These are phyloP conservation scores for Trichechus manatus DNA, from an alignment of 2,113 vertebrate genomes.

Conservation along the genomic window DNA sequence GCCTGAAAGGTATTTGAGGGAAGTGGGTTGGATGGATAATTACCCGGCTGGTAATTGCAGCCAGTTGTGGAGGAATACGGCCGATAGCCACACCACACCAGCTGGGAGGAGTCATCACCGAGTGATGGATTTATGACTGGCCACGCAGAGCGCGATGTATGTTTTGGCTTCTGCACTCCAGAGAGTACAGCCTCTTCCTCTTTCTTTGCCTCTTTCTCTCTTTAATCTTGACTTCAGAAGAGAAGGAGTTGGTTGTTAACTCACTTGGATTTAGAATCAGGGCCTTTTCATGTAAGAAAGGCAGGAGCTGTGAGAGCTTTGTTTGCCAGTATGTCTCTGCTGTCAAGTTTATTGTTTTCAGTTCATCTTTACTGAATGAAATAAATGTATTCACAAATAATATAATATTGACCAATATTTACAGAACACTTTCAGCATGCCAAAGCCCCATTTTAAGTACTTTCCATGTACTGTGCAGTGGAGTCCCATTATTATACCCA, in stretches of 20 bases:
- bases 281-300: neutral
- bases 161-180: slow-evolving; percentile 25
- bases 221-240: slow-evolving; percentile 70
- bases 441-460: neutral
- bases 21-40: slow-evolving; percentile 52
- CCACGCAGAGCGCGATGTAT: neutral
- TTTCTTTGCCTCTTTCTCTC: neutral
- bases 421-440: neutral
- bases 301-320: neutral
- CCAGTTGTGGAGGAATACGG: slow-evolving; percentile 48
- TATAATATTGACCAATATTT: neutral
- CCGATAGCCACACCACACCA: neutral
- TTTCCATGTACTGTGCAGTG: fast-evolving
- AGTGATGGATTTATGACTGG: slow-evolving; percentile 53
- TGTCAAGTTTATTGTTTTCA: neutral
- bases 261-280: slow-evolving; percentile 16
- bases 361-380: neutral
- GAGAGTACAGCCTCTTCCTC: neutral
- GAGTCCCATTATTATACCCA: too few species aligned
- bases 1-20: slow-evolving; percentile 9
- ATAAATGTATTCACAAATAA: neutral
- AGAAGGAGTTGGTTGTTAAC: slow-evolving; percentile 20
- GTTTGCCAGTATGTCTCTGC: neutral
- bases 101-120: slow-evolving; percentile 15
- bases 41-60: slow-evolving; percentile 65